Conservation (phyloP, 2,113 vertebrate genomes). For the Trichomycterus rosablanca region DNA sequence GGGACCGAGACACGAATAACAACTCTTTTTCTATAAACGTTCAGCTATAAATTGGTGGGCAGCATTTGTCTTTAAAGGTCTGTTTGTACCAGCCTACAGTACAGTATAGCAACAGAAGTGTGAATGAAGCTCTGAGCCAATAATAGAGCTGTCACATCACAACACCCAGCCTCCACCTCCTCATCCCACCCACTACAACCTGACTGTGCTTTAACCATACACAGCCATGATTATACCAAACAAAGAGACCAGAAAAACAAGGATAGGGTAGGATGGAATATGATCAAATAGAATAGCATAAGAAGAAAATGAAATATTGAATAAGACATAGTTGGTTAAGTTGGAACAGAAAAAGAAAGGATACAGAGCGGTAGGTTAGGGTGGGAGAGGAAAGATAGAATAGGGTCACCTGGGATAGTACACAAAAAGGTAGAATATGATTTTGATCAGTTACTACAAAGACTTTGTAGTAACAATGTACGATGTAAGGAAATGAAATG, state of each 20-base stretch:
- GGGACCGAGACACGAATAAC: background rate
- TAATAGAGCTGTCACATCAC: conserved; percentile 27
- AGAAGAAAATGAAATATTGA: too few species aligned
- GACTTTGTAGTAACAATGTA: too few species aligned
- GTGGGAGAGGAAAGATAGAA: too few species aligned
- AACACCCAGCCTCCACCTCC: conserved; percentile 5
- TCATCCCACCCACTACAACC: conserved; percentile 16
- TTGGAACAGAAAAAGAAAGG: too few species aligned
- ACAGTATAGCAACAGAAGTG: conserved; percentile 19
- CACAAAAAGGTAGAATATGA: too few species aligned
- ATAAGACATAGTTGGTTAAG: too few species aligned
- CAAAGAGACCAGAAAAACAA: background rate
- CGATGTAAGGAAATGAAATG: too few species aligned
- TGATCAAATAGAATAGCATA: background rate
- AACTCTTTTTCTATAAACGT: background rate
- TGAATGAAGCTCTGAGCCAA: conserved; percentile 20
- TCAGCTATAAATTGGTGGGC: background rate
- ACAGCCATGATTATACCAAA: background rate
- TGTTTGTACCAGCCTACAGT: conserved; percentile 17
- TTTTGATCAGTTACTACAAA: too few species aligned
- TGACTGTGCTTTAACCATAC: conserved; percentile 2
- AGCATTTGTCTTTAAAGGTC: background rate
- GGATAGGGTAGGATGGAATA: background rate
- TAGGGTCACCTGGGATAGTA: too few species aligned
- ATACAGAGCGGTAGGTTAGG: too few species aligned